Conservation (phyloP, 2,113 vertebrate genomes). For the Origma solitaria region DNA sequence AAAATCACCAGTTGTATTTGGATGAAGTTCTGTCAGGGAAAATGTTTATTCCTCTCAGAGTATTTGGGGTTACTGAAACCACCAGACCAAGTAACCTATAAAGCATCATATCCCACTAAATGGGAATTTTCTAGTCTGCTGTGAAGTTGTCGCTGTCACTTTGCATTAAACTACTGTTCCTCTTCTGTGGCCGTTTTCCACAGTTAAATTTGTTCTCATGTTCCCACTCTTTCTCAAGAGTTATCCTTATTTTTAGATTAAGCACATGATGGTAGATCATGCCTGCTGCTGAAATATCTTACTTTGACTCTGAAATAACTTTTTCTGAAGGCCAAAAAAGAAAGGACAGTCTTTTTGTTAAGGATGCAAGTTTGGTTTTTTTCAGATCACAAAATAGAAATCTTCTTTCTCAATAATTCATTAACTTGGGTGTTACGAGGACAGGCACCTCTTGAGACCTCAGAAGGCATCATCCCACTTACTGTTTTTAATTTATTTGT, state of each 20-base stretch:
- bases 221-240: conserved; percentile 8
- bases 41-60: neutral
- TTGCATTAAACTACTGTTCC: neutral
- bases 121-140: neutral
- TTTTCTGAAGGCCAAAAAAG: neutral
- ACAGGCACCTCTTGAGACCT: neutral
- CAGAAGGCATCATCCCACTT: neutral
- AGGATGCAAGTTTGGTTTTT: neutral
- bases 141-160: neutral
- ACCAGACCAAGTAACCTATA: neutral
- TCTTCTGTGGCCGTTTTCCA: conserved; percentile 12
- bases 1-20: neutral
- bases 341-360: neutral
- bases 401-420: neutral
- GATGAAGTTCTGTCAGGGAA: neutral
- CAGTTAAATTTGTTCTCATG: conserved; percentile 10
- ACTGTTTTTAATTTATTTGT: neutral
- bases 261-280: neutral
- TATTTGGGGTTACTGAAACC: neutral
- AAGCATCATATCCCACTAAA: neutral
- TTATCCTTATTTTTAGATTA: conserved; percentile 50
- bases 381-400: neutral
- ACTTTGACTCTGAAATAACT: neutral
- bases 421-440: neutral
- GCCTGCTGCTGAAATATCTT: neutral